Evolutionary conservation across 30 jellyfish, hydroid and myxozoan species (phyloP), one percentile per base, ranked within the genome.

Genomic region (Sanderia malayensis): DNA sequence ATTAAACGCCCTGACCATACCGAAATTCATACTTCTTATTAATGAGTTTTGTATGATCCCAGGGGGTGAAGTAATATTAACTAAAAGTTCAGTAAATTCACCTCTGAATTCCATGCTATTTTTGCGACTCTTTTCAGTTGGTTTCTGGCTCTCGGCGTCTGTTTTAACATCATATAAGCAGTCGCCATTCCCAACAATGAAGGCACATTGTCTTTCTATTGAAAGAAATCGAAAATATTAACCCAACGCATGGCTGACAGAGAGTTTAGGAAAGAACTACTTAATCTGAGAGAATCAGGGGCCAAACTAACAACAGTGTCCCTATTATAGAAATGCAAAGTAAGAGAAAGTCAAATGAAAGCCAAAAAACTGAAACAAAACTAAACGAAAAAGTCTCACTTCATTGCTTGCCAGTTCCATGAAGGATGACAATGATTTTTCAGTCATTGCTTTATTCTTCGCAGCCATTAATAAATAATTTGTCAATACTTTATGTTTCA

Each of bases 71-170:
- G n/a, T n/a, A n/a, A n/a, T n/a, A n/a, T n/a, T n/a, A n/a, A n/a
- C n/a, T n/a, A n/a, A 37, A 13, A 37, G 52, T 37, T 37, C 6
- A 37, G 27, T 8, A 20, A 4, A 7, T 86, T 17, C 24, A 83
- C 98, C 95, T 91, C 96, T 1, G 98, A 68, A 47, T 91, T 74
- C 98, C 98, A 91, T 9, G 83, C 9, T 72, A 91, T 63, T 46
- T 91, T 91, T 3, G 96, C 89, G 34, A 91, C 88, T 25, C 98
- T 81, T 59, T 91, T 91, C 44, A 91, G 73, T 45, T 91, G 98
- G 52, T 91, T 91, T 64, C 98, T 72, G 21, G 98, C 98, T 62
- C 87, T 72, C 47, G 96, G 98, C 22, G 98, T 81, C 78, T 91
- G 98, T 58, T 91, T 91, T 24, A 91, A 73, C 73, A 91, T 73